Evolutionary conservation across 2,888 invertebrate species (phyloP).

Genomic region (Cheilosia grossa): DNA sequence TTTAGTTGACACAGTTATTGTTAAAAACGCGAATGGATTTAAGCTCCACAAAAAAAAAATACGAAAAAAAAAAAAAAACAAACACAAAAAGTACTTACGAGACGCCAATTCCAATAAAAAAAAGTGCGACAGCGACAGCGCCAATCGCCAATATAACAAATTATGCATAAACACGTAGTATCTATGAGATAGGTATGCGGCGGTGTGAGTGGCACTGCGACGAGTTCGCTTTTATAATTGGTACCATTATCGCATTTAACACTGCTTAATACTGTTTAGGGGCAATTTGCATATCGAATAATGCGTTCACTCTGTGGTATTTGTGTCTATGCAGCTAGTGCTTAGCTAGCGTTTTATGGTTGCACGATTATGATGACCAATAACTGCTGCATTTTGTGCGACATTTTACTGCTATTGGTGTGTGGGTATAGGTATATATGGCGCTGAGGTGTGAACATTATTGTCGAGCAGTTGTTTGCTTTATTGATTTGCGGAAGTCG

Average conservation of each 20-base stretch:
- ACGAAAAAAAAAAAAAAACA: slow-evolving; percentile 13
- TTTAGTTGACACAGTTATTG: slow-evolving; percentile 72
- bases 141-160: slow-evolving; percentile 51
- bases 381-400: slow-evolving; percentile 32
- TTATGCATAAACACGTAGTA: slow-evolving; percentile 46
- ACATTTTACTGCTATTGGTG: slow-evolving; percentile 24
- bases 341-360: slow-evolving; percentile 28
- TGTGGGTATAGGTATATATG: too few species aligned
- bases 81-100: not conserved
- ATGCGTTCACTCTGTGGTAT: slow-evolving; percentile 76
- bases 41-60: slow-evolving; percentile 19
- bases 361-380: slow-evolving; percentile 35
- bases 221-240: slow-evolving; percentile 62
- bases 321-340: not conserved
- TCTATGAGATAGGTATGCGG: slow-evolving; percentile 55
- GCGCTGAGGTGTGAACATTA: slow-evolving; percentile 46
- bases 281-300: slow-evolving; percentile 81
- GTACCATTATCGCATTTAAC: slow-evolving; percentile 78
- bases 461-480: not conserved
- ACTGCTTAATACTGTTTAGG: slow-evolving; percentile 81
- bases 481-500: not conserved
- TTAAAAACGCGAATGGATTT: slow-evolving; percentile 27
- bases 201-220: slow-evolving; percentile 55
- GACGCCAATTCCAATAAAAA: slow-evolving; percentile 33
- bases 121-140: slow-evolving; percentile 40